Conservation (phyloP, 1,140 invertebrate genomes). For the Ganaspis sp. region DNA sequence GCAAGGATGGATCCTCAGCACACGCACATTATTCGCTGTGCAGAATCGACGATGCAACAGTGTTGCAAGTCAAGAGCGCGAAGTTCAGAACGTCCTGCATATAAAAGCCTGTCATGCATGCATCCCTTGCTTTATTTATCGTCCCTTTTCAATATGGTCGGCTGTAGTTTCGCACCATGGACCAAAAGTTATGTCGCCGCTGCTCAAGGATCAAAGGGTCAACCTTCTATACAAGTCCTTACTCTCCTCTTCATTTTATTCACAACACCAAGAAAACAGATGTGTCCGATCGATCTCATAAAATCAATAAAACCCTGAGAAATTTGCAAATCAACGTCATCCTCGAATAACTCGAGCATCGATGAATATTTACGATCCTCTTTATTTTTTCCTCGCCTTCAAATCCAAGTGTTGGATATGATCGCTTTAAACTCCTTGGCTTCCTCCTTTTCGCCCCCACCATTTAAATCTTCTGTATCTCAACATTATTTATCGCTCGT, state of each 20-base stretch:
- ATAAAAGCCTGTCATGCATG: conserved; percentile 53
- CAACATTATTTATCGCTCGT: conserved; percentile 18
- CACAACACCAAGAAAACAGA: conserved; percentile 36
- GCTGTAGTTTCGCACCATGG: conserved; percentile 53
- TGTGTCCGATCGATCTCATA: conserved; percentile 15
- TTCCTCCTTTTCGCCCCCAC: background rate
- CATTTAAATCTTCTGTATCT: background rate
- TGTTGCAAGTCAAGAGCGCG: conserved; percentile 49
- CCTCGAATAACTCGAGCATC: background rate
- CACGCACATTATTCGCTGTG: conserved; percentile 56
- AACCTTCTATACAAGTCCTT: conserved; percentile 34
- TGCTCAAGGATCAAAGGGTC: conserved; percentile 59
- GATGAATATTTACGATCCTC: conserved; percentile 10
- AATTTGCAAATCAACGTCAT: conserved; percentile 31
- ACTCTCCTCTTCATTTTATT: conserved; percentile 23
- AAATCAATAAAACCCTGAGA: background rate
- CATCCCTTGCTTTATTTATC: conserved; percentile 53
- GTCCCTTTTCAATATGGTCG: conserved; percentile 48
- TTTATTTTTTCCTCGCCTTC: background rate
- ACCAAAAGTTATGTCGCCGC: conserved; percentile 63
- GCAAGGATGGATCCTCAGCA: conserved; percentile 47
- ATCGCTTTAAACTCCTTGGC: background rate
- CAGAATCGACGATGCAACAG: conserved; percentile 53
- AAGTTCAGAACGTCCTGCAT: conserved; percentile 54
- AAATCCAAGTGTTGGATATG: conserved; percentile 15